These are phyloP conservation scores for Luscinia megarhynchos DNA, from an alignment of 2,797 vertebrate genomes.

Conservation along the genomic window DNA sequence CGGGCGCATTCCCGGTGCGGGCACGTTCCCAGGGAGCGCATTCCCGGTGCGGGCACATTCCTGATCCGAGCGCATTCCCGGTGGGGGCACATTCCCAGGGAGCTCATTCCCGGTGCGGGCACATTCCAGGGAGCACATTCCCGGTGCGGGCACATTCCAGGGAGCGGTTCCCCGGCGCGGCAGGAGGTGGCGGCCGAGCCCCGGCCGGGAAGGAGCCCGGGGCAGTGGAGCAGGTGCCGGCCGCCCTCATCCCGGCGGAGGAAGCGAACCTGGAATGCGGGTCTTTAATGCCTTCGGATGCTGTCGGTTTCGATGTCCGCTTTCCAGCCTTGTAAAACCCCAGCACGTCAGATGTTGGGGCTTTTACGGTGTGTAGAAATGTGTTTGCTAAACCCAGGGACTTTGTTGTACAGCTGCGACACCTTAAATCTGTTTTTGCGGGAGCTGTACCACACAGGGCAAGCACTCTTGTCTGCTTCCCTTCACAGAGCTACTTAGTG, in stretches of 20 bases:
- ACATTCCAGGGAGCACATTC: neutral
- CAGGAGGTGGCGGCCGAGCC: conserved; percentile 69
- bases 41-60: too few species aligned
- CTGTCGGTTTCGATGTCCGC: conserved; percentile 39
- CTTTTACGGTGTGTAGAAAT: conserved; percentile 72
- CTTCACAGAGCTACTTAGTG: neutral
- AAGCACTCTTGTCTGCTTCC: neutral
- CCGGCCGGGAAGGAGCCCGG: neutral
- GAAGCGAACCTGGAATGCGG: conserved; percentile 46
- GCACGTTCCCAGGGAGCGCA: too few species aligned
- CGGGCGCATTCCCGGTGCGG: too few species aligned
- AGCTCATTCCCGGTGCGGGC: neutral
- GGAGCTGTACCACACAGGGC: neutral
- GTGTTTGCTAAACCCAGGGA: conserved; percentile 36
- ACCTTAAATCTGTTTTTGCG: conserved; percentile 55
- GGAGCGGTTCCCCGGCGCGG: neutral
- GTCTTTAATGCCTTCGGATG: conserved; percentile 57
- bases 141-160: too few species aligned
- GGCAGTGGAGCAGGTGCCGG: conserved; percentile 68
- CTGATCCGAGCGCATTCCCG: too few species aligned
- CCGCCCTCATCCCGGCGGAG: neutral
- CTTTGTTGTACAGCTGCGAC: conserved; percentile 61
- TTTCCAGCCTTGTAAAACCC: conserved; percentile 75
- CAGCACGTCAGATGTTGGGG: conserved; percentile 71
- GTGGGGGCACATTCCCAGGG: too few species aligned